Base-by-base conservation (phyloP, 2,888 invertebrate genomes). In the Pantelozetes paolii region DNA sequence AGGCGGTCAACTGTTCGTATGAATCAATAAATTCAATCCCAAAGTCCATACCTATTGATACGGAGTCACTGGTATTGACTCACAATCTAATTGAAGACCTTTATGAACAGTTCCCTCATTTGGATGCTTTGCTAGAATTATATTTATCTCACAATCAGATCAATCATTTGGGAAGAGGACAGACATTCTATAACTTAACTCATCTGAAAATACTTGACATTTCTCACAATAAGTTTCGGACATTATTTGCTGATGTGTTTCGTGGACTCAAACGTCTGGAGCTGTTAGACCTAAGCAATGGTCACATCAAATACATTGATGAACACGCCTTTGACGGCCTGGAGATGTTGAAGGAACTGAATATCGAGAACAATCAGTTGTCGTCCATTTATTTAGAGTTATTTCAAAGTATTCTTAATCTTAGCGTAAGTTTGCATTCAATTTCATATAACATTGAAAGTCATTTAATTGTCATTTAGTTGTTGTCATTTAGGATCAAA, bases 91-190 rank as follows among this genome's bases (percentile, higher is more conserved):
- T 78, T 84, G 11, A 77, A 76, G 5, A 79, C 80, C 72, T 76
- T 82, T 0, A 11, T 32, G 18, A 77, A 75, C 48, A 79, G 64
- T 78, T 82, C 6, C 80, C 81, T 0, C 73, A 77, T 2, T 77
- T 82, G n/a, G 75, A 78, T 13, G 72, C 79, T n/a, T 78, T 84
- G 6, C 78, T 78, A 73, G 79, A 80, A 57, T 78, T 84, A 62
- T 83, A 84, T 77, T 76, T 83, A 9, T 82, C 82, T 28, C 78
- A 80, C 73, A 83, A 83, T 76, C 79, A 79, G 62, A 79, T 84
- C 42, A 79, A 80, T 20, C 78, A 77, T 28, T 77, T 83, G 36
- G 81, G 81, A 15, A 78, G 80, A 32, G 80, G 79, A 23, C 78
- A 79, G 40, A 80, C 82, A 75, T 82, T 83, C 75, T 79, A 79